These are phyloP conservation scores for Sebastes itinus DNA, from an alignment of 2,797 vertebrate species.

Conservation along the genomic window DNA sequence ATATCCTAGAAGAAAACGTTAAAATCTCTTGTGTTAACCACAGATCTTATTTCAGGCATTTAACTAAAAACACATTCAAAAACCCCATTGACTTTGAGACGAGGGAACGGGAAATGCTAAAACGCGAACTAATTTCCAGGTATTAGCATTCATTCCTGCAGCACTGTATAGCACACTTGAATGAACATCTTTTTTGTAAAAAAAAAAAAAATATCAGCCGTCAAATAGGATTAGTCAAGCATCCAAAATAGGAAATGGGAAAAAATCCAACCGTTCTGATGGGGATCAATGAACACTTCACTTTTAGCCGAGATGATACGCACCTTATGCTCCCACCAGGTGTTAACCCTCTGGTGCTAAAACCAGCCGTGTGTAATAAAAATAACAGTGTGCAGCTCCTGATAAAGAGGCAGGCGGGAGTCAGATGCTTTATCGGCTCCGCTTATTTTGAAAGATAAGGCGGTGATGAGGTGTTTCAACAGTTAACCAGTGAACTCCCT, in stretches of 20 bases:
- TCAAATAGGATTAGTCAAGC: neutral
- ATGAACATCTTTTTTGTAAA: no score
- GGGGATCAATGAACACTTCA: neutral
- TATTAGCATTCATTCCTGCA: no score
- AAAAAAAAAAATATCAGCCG: no score
- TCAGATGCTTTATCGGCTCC: conserved; percentile 11
- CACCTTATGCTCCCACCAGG: neutral
- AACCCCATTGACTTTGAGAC: no score
- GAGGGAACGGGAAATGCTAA: no score
- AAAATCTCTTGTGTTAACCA: no score
- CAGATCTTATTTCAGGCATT: no score
- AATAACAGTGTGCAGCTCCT: conserved; percentile 4
- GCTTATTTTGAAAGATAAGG: conserved; percentile 22
- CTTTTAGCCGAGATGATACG: neutral
- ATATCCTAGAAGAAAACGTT: no score
- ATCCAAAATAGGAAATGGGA: neutral
- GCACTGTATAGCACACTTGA: no score
- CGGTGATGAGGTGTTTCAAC: conserved; percentile 16
- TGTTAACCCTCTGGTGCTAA: neutral
- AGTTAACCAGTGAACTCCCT: neutral
- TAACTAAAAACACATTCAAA: no score
- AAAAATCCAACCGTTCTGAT: neutral
- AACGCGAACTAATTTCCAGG: no score
- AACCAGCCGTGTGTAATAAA: neutral
- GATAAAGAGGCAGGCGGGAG: conserved; percentile 19